phyloP scores from a whole-genome alignment of 1,140 invertebrate species.

The Macrobrachium nipponense region DNA sequence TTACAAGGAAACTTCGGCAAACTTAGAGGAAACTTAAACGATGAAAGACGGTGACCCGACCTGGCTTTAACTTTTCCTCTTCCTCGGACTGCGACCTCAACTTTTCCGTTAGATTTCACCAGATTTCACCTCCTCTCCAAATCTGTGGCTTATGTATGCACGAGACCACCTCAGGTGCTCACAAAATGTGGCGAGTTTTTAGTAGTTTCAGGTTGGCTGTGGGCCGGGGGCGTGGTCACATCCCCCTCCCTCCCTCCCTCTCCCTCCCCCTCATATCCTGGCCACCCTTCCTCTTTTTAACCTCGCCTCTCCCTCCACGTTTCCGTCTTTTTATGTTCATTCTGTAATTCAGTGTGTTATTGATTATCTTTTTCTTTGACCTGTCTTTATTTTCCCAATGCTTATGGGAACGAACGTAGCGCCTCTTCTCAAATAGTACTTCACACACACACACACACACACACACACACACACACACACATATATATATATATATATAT shows the following conservation, averaged over 20 bases:
- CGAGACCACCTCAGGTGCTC: slow-evolving; percentile 48
- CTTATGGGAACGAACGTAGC: background rate
- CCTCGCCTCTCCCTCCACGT: background rate
- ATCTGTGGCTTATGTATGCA: slow-evolving; percentile 55
- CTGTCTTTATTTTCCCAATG: background rate
- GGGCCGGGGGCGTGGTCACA: background rate
- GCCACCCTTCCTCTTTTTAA: background rate
- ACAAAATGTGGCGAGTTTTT: slow-evolving; percentile 58
- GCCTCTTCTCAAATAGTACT: too few species aligned
- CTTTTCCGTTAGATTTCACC: slow-evolving; percentile 60
- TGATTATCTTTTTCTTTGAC: background rate
- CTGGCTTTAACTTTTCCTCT: slow-evolving; percentile 55
- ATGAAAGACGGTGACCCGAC: slow-evolving; percentile 62
- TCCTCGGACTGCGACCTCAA: slow-evolving; percentile 52
- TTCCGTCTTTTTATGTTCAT: background rate
- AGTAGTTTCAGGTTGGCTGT: slow-evolving; percentile 19
- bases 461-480: too few species aligned
- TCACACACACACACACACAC: too few species aligned
- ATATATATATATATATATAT: too few species aligned
- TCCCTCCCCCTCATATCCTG: background rate
- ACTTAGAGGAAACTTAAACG: slow-evolving; percentile 64
- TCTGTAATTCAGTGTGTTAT: background rate
- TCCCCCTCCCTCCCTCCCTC: background rate
- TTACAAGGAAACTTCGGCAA: slow-evolving; percentile 64
- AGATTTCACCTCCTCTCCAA: slow-evolving; percentile 59